phyloP scores from a whole-genome alignment of 2,888 invertebrate genomes.

The Drosophila testacea region DNA sequence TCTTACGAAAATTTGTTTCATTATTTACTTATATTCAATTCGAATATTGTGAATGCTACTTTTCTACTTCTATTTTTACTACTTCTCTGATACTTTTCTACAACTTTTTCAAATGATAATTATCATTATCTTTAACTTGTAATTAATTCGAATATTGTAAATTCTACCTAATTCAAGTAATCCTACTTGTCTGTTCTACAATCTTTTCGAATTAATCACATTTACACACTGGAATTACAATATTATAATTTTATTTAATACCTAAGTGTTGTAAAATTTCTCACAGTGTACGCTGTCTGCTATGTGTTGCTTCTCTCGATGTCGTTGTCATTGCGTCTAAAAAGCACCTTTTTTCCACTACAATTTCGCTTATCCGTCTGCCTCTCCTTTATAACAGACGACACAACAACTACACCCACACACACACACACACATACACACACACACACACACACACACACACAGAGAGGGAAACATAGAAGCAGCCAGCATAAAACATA shows the following conservation, averaged over 20 bases:
- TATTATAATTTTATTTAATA: not conserved
- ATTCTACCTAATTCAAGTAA: too few relatives aligned
- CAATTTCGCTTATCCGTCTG: slow-evolving; percentile 65
- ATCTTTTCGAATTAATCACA: not conserved
- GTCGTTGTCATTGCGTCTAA: slow-evolving; percentile 67
- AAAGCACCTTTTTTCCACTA: slow-evolving; percentile 66
- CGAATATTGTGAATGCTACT: not conserved
- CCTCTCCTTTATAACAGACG: slow-evolving; percentile 26
- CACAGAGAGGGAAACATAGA: slow-evolving; percentile 17
- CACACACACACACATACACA: slow-evolving; percentile 19
- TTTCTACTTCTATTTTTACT: not conserved
- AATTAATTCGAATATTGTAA: too few relatives aligned
- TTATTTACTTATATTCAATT: too few relatives aligned
- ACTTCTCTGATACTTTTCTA: not conserved
- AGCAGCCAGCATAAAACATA: slow-evolving; percentile 65
- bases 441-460: slow-evolving; percentile 12
- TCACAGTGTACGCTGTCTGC: slow-evolving; percentile 35
- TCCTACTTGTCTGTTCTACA: too few relatives aligned
- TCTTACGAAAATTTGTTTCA: too few relatives aligned
- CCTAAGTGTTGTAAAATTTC: not conserved
- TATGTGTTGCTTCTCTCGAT: slow-evolving; percentile 46
- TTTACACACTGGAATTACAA: too few relatives aligned
- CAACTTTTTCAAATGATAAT: not conserved
- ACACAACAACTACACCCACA: slow-evolving; percentile 41
- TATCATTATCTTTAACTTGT: too few relatives aligned